Percentiles rank a stretch among this genome's conserved stretches.
These are phyloP conservation scores for Apogon hyalosoma DNA, from an alignment of 2,797 vertebrate species.

Conservation along the genomic window DNA sequence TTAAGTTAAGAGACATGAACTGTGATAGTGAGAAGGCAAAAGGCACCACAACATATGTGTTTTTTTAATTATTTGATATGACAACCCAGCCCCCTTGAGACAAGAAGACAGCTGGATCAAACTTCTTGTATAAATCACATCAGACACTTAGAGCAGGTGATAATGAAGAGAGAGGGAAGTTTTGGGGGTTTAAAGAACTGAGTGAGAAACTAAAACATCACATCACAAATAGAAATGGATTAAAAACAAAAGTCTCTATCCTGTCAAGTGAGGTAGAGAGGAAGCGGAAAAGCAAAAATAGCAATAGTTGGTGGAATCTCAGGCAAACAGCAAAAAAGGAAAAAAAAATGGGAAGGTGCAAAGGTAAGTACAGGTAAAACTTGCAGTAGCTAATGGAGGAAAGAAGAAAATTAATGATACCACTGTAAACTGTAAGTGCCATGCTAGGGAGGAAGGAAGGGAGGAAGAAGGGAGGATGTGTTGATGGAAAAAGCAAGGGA, in stretches of 20 bases:
- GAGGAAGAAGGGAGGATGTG: conserved; percentile 18
- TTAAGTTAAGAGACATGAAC: conserved; percentile 23
- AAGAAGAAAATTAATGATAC: conserved; percentile 54
- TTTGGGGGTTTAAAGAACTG: conserved; percentile 41
- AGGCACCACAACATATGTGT: conserved; percentile 52
- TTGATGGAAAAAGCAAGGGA: conserved; percentile 42
- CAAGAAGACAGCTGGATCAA: conserved; percentile 67
- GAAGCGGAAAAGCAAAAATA: conserved; percentile 63
- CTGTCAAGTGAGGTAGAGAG: conserved; percentile 52
- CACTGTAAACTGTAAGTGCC: conserved; percentile 37
- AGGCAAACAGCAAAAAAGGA: conserved; percentile 40
- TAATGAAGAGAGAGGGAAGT: conserved; percentile 73
- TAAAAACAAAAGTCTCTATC: conserved; percentile 65
- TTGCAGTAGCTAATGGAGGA: conserved; percentile 17
- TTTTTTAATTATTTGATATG: conserved; percentile 63
- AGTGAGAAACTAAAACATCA: conserved; percentile 51
- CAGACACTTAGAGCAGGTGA: conserved; percentile 80
- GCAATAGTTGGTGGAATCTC: conserved; percentile 48
- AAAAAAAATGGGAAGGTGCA: conserved; percentile 64
- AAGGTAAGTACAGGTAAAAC: conserved; percentile 47
- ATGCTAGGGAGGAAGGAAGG: conserved; percentile 25
- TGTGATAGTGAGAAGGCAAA: conserved; percentile 25
- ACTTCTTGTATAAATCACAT: conserved; percentile 81
- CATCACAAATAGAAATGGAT: conserved; percentile 51
- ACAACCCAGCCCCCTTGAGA: conserved; percentile 67